Evolutionary conservation across 2,888 invertebrate genomes (phyloP).

Genomic region (Neoascia interrupta): DNA sequence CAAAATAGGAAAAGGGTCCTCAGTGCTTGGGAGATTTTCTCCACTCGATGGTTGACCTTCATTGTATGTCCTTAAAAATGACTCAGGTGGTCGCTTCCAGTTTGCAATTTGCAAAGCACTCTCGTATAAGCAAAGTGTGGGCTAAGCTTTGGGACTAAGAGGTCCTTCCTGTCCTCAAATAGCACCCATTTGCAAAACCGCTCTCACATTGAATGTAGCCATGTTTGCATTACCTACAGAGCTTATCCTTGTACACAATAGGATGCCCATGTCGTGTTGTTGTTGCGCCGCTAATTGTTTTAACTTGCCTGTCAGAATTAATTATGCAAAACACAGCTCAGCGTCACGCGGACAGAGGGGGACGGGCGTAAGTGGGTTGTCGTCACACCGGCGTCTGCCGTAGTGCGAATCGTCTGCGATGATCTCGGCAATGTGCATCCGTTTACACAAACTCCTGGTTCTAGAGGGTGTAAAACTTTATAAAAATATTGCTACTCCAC

Average conservation of each 20-base stretch:
- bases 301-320: conserved; percentile 50
- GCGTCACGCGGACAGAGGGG: conserved; percentile 29
- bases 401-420: background rate
- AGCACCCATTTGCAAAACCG: conserved; percentile 37
- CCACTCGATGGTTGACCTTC: background rate
- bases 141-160: too few relatives aligned
- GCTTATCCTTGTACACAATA: conserved; percentile 10
- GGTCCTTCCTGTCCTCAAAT: background rate
- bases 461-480: conserved; percentile 35
- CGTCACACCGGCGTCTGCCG: conserved; percentile 5
- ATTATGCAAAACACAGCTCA: conserved; percentile 65
- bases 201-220: background rate
- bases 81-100: conserved; percentile 29
- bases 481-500: conserved; percentile 15
- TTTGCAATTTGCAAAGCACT: conserved; percentile 34
- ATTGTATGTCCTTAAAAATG: conserved; percentile 25
- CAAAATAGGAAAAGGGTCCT: conserved; percentile 31
- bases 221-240: too few relatives aligned
- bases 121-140: background rate
- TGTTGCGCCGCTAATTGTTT: conserved; percentile 62
- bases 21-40: background rate
- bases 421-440: conserved; percentile 38
- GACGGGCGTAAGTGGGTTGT: background rate
- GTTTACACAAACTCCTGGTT: conserved; percentile 1
- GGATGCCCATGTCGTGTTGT: conserved; percentile 16